Evolutionary conservation across 2,113 vertebrate species (phyloP), one percentile per base, ranked within the genome.

Genomic region (Limanda limanda): DNA sequence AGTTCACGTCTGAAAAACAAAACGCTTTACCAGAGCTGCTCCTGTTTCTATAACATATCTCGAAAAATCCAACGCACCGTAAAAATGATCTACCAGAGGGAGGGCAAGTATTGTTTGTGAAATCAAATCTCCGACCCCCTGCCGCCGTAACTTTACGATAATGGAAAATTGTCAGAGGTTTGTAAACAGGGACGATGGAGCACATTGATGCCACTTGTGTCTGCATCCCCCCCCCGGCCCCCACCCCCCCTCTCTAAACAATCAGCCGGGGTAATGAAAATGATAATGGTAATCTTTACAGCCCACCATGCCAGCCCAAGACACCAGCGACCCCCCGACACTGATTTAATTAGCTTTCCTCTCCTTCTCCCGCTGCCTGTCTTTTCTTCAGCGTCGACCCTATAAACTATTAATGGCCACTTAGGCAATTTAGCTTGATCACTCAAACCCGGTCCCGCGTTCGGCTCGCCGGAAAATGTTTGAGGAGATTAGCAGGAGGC

Each of bases 211-310:
- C 74, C 73, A 72, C 63, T 15, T 73, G 61, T 54, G 71, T 78
- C 81, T 54, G 64, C 66, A 52, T 2, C 23, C n/a, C 24, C 20
- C 45, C 58, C 73, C 68, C 54, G n/a, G n/a, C 56, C 58, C 3
- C 47, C 23, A 4, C 15, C 37, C 14, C 57, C 13, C 9, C 48
- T 68, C 74, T 83, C 86, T 74, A 88, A 86, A 88, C 91, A 90
- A 89, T 87, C 74, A 90, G 68, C 80, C 58, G 20, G 80, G 71
- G 86, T 92, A 92, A 92, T 93, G 90, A 88, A 91, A 91, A 86
- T 81, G 90, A 92, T 93, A 93, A 93, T 92, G 89, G 83, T 92
- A 91, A 93, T 93, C 92, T 93, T 93, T 93, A 93, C 79, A 40
- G 85, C 81, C 85, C 92, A 92, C 90, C 86, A 71, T 90, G 87